A percentile compares a stretch with the other conserved stretches of the same genome.
Evolutionary conservation across 2,113 vertebrate species (phyloP).

Genomic region (Oryzias melastigma): DNA sequence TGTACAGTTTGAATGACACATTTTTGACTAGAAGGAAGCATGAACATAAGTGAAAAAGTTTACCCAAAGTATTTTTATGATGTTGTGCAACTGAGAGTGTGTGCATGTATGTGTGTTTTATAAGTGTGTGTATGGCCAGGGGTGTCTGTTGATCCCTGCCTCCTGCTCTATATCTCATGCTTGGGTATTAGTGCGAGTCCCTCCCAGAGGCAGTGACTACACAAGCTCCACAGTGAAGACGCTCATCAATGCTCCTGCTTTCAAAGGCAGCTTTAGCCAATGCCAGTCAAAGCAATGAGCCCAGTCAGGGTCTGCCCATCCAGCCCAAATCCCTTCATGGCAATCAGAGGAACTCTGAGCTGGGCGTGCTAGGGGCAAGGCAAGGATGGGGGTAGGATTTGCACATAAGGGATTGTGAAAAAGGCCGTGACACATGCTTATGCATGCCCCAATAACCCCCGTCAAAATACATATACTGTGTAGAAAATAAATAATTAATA

Average conservation of each 20-base stretch:
- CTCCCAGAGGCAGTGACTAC: conserved; percentile 75
- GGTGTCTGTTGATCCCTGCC: conserved; percentile 73
- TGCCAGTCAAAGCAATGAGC: conserved; percentile 78
- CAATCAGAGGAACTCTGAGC: conserved; percentile 75
- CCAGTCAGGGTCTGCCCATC: conserved; percentile 76
- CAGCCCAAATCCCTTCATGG: conserved; percentile 81
- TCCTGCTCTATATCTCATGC: conserved; percentile 70
- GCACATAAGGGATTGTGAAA: conserved; percentile 76
- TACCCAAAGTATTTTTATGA: conserved; percentile 57
- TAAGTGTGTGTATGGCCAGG: conserved; percentile 55
- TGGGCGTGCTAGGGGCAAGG: conserved; percentile 73
- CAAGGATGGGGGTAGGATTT: conserved; percentile 71
- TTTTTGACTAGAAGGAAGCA: conserved; percentile 27
- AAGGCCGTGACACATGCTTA: conserved; percentile 81
- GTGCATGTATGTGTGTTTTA: conserved; percentile 33
- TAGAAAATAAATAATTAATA: conserved; percentile 60
- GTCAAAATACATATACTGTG: conserved; percentile 68
- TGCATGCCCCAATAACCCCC: conserved; percentile 74
- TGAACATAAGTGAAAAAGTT: conserved; percentile 65
- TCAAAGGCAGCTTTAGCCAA: conserved; percentile 76
- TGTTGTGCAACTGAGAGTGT: conserved; percentile 44
- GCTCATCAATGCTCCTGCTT: conserved; percentile 73
- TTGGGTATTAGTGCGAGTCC: conserved; percentile 73
- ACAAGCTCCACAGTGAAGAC: conserved; percentile 68
- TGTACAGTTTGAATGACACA: conserved; percentile 29